Percentiles rank a stretch among this genome's conserved stretches.
These are phyloP conservation scores for Cervus canadensis DNA, from an alignment of 2,113 vertebrate genomes.

Conservation along the genomic window DNA sequence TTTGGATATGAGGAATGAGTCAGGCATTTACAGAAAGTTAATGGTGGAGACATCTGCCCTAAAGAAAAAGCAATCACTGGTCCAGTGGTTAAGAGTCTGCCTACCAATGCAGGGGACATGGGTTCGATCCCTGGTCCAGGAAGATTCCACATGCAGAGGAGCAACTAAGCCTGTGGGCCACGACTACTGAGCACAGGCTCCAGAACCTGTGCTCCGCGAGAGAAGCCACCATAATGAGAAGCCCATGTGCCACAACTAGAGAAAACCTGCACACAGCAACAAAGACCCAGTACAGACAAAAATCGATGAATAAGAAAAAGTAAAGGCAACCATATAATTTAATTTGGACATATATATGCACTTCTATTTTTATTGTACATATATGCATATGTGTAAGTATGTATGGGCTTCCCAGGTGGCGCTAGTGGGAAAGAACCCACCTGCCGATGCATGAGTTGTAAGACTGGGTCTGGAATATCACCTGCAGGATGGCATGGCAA, in stretches of 20 bases:
- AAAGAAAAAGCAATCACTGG: background rate
- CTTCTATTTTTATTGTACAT: background rate
- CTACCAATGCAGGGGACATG: background rate
- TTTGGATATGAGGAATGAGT: background rate
- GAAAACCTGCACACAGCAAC: rapidly evolving
- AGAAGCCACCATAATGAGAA: background rate
- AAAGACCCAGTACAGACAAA: background rate
- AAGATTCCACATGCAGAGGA: background rate
- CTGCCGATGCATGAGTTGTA: background rate
- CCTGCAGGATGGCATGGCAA: background rate
- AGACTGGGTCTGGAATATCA: background rate
- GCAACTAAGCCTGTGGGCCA: background rate
- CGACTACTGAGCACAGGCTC: background rate
- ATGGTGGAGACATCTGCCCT: background rate
- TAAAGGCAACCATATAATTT: background rate
- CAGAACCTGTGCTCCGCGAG: background rate
- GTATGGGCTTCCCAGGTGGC: background rate
- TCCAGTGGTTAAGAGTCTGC: background rate
- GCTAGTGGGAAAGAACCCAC: background rate
- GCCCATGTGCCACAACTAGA: background rate
- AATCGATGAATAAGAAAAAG: rapidly evolving
- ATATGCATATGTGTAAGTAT: too few relatives aligned
- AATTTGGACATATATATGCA: background rate
- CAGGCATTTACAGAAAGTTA: background rate
- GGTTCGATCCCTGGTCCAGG: background rate